A percentile compares a stretch with the other conserved stretches of the same genome.
Evolutionary conservation across 1,140 invertebrate genomes (phyloP).

Genomic region (Anoplolepis gracilipes): DNA sequence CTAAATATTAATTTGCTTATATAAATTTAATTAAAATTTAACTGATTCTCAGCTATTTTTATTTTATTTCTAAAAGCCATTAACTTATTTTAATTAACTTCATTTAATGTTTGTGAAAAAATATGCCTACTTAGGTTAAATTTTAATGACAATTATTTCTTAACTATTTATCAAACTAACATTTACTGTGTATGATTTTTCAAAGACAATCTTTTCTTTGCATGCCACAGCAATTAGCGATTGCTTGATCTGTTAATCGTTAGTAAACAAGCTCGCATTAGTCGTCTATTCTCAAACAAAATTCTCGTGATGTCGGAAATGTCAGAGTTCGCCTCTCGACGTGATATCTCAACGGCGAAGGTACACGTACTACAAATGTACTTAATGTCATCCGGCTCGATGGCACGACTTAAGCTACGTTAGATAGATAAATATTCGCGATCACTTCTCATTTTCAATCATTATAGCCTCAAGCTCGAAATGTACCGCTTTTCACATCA

Average conservation of each 20-base stretch:
- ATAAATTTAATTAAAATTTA: conserved; percentile 21
- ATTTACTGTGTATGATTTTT: conserved; percentile 8
- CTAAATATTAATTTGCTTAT: too few relatives aligned
- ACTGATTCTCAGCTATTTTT: not conserved
- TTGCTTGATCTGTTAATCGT: conserved; percentile 44
- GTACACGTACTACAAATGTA: conserved; percentile 48
- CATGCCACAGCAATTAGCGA: conserved; percentile 30
- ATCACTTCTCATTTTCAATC: conserved; percentile 37
- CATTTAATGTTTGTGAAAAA: not conserved
- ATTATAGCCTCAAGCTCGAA: not conserved
- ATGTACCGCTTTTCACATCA: conserved; percentile 29
- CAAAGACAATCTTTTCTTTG: conserved; percentile 17
- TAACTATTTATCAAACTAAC: not conserved
- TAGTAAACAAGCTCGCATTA: conserved; percentile 33
- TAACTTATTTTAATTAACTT: conserved; percentile 11
- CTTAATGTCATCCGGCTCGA: conserved; percentile 58
- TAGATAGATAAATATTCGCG: conserved; percentile 37
- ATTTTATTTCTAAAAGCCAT: not conserved
- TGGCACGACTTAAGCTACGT: not conserved
- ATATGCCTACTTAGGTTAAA: not conserved
- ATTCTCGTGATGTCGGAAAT: conserved; percentile 47
- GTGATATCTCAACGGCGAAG: conserved; percentile 34
- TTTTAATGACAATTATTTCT: conserved; percentile 5
- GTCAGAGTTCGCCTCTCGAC: conserved; percentile 49
- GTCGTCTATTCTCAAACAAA: conserved; percentile 22